Base-by-base conservation (phyloP, 2,797 vertebrate species). In the Dicrostonyx torquatus region DNA sequence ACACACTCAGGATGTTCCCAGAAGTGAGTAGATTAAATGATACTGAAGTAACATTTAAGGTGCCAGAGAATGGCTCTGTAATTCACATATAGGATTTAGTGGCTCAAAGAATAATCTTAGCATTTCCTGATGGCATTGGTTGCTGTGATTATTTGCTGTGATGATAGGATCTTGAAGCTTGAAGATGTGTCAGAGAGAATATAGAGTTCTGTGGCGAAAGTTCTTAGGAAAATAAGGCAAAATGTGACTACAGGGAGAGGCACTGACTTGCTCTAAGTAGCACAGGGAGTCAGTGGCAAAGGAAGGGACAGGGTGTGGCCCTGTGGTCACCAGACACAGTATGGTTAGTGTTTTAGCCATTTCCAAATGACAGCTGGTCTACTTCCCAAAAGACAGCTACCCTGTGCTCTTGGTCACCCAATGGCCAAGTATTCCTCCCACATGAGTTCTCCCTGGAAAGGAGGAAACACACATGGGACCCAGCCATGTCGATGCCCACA, bases 401-500 rank as follows among this genome's bases (percentile, higher is more conserved):
- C 13, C 22, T 26, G 13, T 75, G 66, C 75, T 89, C 43, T 77
- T 70, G n/a, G 37, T 45, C 60, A 15, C 6, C 37, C 2, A 1
- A 22, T 58, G 55, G 55, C 20, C 20, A 55, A 45, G 7, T 53
- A 12, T 37, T 43, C 73, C 53, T 76, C 31, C 43, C 4, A 66
- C 26, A 64, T 45, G 55, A 70, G 66, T 13, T 31, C 43, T 45
- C 17, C 11, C 22, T 60, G 64, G 45, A 70, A 79, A 13, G 43
- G 37, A 68, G 17, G 15, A 0, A 1, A 64, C 6, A 20, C n/a
- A 4, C 40, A 34, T 7, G 1, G 18, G 12, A 13, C 24, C 24
- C 4, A 1, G 3, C 34, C 3, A 1, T 18, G 11, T 13, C 0
- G 14, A 62, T 40, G 22, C 37, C 26, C 55, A 6, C 0, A 0